Evolutionary conservation across 2,888 invertebrate species (phyloP).

Genomic region (Pteria penguin): DNA sequence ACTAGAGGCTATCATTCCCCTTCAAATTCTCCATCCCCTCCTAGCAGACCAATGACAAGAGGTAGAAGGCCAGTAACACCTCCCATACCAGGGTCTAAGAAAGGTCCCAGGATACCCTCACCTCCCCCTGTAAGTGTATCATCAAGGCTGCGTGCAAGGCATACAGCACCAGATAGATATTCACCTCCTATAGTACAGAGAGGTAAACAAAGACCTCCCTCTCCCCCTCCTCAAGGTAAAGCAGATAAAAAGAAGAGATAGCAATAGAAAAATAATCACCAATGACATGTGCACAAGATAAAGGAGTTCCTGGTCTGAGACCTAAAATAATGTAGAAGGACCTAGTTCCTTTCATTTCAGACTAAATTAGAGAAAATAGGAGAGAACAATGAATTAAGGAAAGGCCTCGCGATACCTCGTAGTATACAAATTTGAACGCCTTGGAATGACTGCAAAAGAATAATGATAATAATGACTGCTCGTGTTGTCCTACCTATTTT

Average conservation of each 20-base stretch:
- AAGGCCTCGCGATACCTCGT: too few species aligned
- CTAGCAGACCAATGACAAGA: slow-evolving; percentile 49
- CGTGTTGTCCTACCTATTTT: too few species aligned
- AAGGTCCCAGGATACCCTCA: slow-evolving; percentile 36
- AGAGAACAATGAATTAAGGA: too few species aligned
- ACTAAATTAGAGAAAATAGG: too few species aligned
- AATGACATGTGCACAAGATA: too few species aligned
- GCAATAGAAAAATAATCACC: not conserved
- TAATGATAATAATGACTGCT: too few species aligned
- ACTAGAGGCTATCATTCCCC: slow-evolving; percentile 49
- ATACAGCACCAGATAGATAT: slow-evolving; percentile 31
- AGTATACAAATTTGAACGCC: too few species aligned
- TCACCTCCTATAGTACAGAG: slow-evolving; percentile 47
- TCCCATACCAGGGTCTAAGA: slow-evolving; percentile 24
- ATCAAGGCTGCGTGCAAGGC: slow-evolving; percentile 15
- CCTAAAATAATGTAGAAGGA: too few species aligned
- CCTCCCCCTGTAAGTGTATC: not conserved
- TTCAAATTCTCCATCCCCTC: slow-evolving; percentile 41
- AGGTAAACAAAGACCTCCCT: slow-evolving; percentile 35
- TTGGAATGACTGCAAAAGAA: too few species aligned
- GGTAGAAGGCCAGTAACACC: slow-evolving; percentile 44
- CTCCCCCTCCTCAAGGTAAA: slow-evolving; percentile 38
- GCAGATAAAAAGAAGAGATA: not conserved
- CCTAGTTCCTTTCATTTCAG: too few species aligned
- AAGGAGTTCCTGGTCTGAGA: too few species aligned